Evolutionary conservation across 2,888 invertebrate genomes (phyloP), one percentile per base, ranked within the genome.

Genomic region (Sipha maydis): DNA sequence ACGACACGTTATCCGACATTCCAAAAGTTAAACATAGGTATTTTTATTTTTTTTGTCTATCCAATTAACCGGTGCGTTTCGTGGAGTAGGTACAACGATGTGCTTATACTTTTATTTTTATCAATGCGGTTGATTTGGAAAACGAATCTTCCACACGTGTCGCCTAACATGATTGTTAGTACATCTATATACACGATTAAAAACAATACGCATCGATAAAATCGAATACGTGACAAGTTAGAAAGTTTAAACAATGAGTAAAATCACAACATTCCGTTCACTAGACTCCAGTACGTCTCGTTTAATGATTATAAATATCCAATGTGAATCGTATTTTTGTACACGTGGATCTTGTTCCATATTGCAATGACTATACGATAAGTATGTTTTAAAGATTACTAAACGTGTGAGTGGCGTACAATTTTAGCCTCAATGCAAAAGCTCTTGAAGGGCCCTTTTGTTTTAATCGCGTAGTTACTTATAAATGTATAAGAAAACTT

Each of bases 351-450:
- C 21, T 25, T 19, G 7, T 25, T 61, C 61, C 28, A 0, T 82
- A 28, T 69, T 69, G 67, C 38, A 69, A 82, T 38, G 8, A 21
- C 21, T 9, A 34, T 75, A 48, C 48, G 8, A 31, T 4, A 34
- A 21, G 28, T 54, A 31, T 21, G n/a, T 48, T 21, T 28, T 48
- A n/a, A 8, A 69, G 7, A 69, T 31, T 31, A 28, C 17, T 31
- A 17, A 14, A 17, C 41, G 2, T 82, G 28, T 28, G 41, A 34
- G 41, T 82, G 69, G 19, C 69, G 82, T 82, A 82, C 17, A 21
- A 69, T 69, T 28, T 82, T 82, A 28, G 69, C 82, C 82, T 69
- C 17, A 41, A 69, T 48, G 69, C 21, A 48, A 69, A 82, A 82
- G 69, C 82, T 82, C 69, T 48, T 25, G 2, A 69, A 11, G 31